These are phyloP conservation scores for Drosophila dunni DNA, from an alignment of 1,140 invertebrate genomes.

Conservation along the genomic window DNA sequence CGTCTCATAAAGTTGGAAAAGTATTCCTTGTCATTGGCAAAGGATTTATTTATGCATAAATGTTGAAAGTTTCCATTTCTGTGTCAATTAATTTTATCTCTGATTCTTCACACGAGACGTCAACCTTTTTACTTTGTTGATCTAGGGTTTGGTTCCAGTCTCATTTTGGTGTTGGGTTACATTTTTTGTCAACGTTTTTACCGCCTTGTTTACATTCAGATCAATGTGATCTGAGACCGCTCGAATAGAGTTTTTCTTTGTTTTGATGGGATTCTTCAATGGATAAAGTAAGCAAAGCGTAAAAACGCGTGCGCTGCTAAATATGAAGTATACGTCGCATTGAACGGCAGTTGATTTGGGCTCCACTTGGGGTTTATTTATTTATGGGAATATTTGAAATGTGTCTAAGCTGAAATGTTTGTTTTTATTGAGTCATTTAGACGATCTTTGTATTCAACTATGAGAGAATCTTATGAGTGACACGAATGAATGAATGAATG, in stretches of 20 bases:
- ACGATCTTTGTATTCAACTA: conserved; percentile 38
- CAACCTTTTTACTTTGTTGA: conserved; percentile 35
- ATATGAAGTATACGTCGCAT: conserved; percentile 32
- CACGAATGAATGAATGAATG: background rate
- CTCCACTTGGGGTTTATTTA: conserved; percentile 31
- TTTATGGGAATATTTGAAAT: conserved; percentile 18
- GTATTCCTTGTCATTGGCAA: background rate
- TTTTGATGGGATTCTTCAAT: conserved; percentile 14
- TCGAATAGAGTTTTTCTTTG: background rate
- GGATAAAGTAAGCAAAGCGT: conserved; percentile 12
- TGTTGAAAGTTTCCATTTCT: background rate
- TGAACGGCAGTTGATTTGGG: conserved; percentile 7
- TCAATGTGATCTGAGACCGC: background rate
- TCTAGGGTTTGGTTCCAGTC: conserved; percentile 5
- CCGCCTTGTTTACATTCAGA: conserved; percentile 63
- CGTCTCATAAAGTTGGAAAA: background rate
- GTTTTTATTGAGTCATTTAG: conserved; percentile 24
- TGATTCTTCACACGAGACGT: background rate
- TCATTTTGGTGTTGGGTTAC: conserved; percentile 51
- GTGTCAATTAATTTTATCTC: background rate
- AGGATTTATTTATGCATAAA: background rate
- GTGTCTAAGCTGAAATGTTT: conserved; percentile 28
- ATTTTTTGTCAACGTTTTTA: conserved; percentile 64
- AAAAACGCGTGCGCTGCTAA: conserved; percentile 33
- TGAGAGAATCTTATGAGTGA: conserved; percentile 4